A percentile compares a stretch with the other conserved stretches of the same genome.
Evolutionary conservation across 2,113 vertebrate species (phyloP).

Genomic region (Nothocercus nigrocapillus): DNA sequence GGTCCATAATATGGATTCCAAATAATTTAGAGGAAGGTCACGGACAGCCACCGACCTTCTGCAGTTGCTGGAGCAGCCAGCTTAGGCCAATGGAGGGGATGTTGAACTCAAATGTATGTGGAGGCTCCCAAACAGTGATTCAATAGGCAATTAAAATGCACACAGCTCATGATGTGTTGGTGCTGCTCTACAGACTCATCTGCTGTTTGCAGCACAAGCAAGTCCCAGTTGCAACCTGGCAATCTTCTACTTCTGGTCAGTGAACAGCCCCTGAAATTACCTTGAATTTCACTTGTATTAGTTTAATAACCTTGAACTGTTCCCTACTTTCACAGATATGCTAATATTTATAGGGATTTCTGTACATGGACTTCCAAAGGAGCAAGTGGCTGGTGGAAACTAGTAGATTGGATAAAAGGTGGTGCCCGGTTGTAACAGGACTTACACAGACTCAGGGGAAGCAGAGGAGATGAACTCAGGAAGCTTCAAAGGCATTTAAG

Average conservation of each 20-base stretch:
- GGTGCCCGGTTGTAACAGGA: not conserved
- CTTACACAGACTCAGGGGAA: rapidly evolving
- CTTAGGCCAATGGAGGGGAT: not conserved
- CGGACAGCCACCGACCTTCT: conserved; percentile 36
- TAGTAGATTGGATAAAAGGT: not conserved
- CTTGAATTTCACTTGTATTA: not conserved
- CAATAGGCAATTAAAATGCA: conserved; percentile 46
- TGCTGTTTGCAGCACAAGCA: not conserved
- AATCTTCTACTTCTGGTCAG: not conserved
- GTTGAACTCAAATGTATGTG: conserved; percentile 11
- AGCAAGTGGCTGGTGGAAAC: not conserved
- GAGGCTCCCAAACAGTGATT: not conserved
- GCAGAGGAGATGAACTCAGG: not conserved
- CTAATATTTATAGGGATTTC: not conserved
- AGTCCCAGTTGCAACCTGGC: not conserved
- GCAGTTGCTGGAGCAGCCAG: not conserved
- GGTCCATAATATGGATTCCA: conserved; percentile 61
- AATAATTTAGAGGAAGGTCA: conserved; percentile 67
- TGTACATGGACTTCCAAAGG: not conserved
- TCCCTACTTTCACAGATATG: not conserved
- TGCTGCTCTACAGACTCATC: not conserved
- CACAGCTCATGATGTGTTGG: not conserved
- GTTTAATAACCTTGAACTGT: not conserved
- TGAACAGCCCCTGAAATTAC: not conserved
- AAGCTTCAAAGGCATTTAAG: not conserved